Conservation (phyloP, 92 coral and sea anemone species). For the Metridium senile region DNA sequence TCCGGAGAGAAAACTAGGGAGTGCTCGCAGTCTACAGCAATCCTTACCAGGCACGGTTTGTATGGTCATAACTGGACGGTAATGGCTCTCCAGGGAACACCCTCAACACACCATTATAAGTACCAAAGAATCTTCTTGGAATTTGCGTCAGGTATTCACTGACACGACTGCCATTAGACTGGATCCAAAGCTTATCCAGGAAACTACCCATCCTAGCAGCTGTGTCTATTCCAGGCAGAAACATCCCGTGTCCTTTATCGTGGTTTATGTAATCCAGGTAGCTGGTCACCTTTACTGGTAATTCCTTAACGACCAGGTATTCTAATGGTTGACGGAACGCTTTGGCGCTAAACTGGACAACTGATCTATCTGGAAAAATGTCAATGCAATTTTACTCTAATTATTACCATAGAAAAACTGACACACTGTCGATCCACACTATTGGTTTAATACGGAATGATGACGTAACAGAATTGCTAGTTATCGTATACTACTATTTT, state of each 20-base stretch:
- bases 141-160: constrained; percentile 41
- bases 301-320: constrained; percentile 67
- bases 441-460: too few species aligned
- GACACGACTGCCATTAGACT: constrained; percentile 5
- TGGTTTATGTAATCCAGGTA: constrained; percentile 45
- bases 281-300: constrained; percentile 14
- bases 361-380: constrained; percentile 60
- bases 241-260: constrained; percentile 15
- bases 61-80: constrained; percentile 71
- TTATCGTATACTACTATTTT: too few species aligned
- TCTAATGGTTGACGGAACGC: constrained; percentile 65
- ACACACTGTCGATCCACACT: too few species aligned
- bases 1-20: too few species aligned
- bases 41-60: constrained; percentile 73
- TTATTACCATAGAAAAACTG: too few species aligned
- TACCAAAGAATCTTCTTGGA: constrained; percentile 74
- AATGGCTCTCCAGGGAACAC: constrained; percentile 77
- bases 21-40: too few species aligned
- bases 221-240: constrained; percentile 27
- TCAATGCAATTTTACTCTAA: too few species aligned
- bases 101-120: constrained; percentile 74
- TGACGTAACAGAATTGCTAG: too few species aligned
- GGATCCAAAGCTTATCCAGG: constrained; percentile 56
- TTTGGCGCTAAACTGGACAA: constrained; percentile 71
- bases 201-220: constrained; percentile 47